Evolutionary conservation across 2,113 vertebrate species (phyloP).

Genomic region (Oreochromis tanganicae): DNA sequence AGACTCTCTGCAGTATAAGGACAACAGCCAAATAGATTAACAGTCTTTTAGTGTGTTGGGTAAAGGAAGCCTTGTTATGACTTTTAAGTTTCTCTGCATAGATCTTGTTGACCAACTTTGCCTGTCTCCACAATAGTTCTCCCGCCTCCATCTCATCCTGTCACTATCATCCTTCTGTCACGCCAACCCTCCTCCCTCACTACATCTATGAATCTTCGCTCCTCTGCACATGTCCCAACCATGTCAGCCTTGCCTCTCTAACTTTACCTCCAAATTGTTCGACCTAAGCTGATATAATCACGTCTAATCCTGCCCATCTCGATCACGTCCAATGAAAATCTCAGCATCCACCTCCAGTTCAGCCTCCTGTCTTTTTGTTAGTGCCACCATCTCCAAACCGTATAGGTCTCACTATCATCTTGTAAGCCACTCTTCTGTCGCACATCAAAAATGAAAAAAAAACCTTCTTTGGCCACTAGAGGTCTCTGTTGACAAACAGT

Average conservation of each 20-base stretch:
- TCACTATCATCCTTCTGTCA: background rate
- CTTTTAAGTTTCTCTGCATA: background rate
- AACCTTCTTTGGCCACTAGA: background rate
- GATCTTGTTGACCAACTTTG: background rate
- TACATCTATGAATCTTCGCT: background rate
- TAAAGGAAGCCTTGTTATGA: background rate
- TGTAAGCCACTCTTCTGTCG: background rate
- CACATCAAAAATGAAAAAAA: background rate
- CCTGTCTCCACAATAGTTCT: background rate
- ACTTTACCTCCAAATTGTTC: background rate
- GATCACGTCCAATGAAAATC: fast-evolving
- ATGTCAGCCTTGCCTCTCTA: background rate
- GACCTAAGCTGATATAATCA: background rate
- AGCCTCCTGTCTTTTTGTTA: background rate
- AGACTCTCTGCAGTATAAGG: background rate
- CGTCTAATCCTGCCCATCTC: background rate
- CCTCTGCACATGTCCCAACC: background rate
- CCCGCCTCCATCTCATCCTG: background rate
- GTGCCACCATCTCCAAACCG: background rate
- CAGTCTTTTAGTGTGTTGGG: fast-evolving
- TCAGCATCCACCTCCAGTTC: background rate
- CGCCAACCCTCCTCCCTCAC: background rate
- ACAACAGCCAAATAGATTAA: background rate
- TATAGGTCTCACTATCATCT: background rate
- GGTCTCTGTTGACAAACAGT: background rate